These are phyloP conservation scores for Hestina assimilis DNA, from an alignment of 1,140 invertebrate species.

Conservation along the genomic window DNA sequence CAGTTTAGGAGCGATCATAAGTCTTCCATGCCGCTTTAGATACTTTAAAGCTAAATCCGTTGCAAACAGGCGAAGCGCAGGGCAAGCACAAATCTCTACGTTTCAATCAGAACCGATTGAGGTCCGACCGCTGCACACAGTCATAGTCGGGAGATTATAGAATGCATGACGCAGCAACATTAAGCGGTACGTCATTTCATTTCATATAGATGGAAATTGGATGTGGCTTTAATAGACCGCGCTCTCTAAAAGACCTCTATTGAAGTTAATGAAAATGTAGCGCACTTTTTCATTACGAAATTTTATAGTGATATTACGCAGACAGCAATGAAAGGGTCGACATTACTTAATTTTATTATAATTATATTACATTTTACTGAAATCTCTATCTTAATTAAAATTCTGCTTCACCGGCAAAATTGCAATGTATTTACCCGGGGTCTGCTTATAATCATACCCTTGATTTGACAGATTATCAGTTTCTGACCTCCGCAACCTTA, in stretches of 20 bases:
- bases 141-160: constrained; percentile 40
- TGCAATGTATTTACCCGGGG: too few species aligned
- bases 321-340: constrained; percentile 18
- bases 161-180: constrained; percentile 48
- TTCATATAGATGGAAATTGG: constrained; percentile 49
- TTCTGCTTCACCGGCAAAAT: too few species aligned
- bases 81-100: constrained; percentile 47
- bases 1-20: background rate
- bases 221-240: constrained; percentile 29
- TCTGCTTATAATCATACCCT: too few species aligned
- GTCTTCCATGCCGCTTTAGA: constrained; percentile 5
- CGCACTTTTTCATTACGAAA: constrained; percentile 20
- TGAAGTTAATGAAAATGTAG: constrained; percentile 25
- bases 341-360: constrained; percentile 22
- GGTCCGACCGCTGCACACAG: constrained; percentile 39
- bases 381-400: background rate
- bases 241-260: constrained; percentile 20
- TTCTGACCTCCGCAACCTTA: too few species aligned
- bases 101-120: constrained; percentile 67
- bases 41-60: constrained; percentile 25
- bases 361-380: constrained; percentile 3
- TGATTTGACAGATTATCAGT: too few species aligned
- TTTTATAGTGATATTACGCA: constrained; percentile 18
- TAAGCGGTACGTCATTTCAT: constrained; percentile 47
- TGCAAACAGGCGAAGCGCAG: constrained; percentile 33